Evolutionary conservation across 2,888 invertebrate species (phyloP).

Genomic region (Drosophila antonietae): DNA sequence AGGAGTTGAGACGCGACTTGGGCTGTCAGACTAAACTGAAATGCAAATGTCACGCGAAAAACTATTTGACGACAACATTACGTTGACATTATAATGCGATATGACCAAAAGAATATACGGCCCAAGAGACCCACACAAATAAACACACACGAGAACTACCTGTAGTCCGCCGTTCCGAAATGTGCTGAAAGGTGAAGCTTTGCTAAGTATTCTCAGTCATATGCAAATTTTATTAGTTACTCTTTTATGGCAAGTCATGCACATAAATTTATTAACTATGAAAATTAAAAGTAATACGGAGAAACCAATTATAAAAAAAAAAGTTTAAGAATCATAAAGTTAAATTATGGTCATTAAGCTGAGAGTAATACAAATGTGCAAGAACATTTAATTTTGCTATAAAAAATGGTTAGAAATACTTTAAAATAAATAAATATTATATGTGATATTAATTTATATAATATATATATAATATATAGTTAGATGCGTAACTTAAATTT

Average conservation of each 20-base stretch:
- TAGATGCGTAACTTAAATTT: no score
- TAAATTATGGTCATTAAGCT: conserved; percentile 34
- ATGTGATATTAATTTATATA: no score
- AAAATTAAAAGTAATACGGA: conserved; percentile 52
- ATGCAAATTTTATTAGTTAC: conserved; percentile 65
- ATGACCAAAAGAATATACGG: conserved; percentile 49
- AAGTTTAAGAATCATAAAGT: conserved; percentile 42
- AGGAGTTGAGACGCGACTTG: conserved; percentile 21
- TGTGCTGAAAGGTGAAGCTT: conserved; percentile 22
- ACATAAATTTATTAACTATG: conserved; percentile 68
- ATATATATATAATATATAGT: no score
- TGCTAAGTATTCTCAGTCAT: conserved; percentile 51
- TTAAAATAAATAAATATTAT: background rate
- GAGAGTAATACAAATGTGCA: background rate
- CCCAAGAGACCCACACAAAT: conserved; percentile 39
- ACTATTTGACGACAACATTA: conserved; percentile 81
- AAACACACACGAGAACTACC: conserved; percentile 8
- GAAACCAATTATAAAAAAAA: conserved; percentile 47
- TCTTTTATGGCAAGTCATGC: conserved; percentile 67
- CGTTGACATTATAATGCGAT: conserved; percentile 76
- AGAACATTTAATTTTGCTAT: background rate
- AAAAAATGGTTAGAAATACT: background rate
- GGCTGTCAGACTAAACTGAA: conserved; percentile 64
- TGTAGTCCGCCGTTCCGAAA: conserved; percentile 19
- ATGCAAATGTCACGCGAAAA: conserved; percentile 83